phyloP scores from a whole-genome alignment of 2,113 vertebrate genomes.

The Callopanchax toddi region DNA sequence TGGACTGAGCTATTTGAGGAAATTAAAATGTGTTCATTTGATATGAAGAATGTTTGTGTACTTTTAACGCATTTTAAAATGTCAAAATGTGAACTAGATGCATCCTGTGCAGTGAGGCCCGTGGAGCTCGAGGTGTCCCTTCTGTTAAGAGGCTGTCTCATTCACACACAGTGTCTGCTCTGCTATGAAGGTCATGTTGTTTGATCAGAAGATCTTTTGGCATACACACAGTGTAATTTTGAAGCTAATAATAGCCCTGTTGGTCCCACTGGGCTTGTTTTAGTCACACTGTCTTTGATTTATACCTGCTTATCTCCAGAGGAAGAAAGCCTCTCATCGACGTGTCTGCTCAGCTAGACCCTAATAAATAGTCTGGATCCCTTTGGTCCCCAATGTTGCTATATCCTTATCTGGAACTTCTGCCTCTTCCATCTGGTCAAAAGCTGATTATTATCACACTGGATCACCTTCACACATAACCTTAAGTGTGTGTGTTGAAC shows the following conservation, averaged over 20 bases:
- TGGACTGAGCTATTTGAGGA: too few species aligned
- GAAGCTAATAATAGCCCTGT: slow-evolving; percentile 25
- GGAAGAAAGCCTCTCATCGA: slow-evolving; percentile 38
- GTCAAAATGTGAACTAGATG: too few species aligned
- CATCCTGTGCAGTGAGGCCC: not conserved
- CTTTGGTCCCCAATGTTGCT: slow-evolving; percentile 6
- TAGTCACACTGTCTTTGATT: slow-evolving; percentile 51
- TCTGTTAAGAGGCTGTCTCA: not conserved
- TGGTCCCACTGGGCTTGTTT: slow-evolving; percentile 12
- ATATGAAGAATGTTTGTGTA: too few species aligned
- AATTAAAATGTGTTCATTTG: too few species aligned
- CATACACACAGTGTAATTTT: slow-evolving; percentile 11
- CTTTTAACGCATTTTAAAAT: too few species aligned
- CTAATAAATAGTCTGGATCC: slow-evolving; percentile 33
- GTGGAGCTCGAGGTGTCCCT: not conserved
- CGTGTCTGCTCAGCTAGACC: slow-evolving; percentile 10
- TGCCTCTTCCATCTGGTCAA: slow-evolving; percentile 31
- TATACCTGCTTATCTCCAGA: slow-evolving; percentile 56
- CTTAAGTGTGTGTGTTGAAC: slow-evolving; percentile 3
- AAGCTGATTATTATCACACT: slow-evolving; percentile 52
- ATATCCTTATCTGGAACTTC: slow-evolving; percentile 56
- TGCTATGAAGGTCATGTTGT: slow-evolving; percentile 37
- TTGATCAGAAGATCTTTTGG: slow-evolving; percentile 24
- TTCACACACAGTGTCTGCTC: not conserved
- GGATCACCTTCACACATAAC: slow-evolving; percentile 58